phyloP scores from a whole-genome alignment of 2,797 vertebrate genomes.

The Etheostoma perlongum region DNA sequence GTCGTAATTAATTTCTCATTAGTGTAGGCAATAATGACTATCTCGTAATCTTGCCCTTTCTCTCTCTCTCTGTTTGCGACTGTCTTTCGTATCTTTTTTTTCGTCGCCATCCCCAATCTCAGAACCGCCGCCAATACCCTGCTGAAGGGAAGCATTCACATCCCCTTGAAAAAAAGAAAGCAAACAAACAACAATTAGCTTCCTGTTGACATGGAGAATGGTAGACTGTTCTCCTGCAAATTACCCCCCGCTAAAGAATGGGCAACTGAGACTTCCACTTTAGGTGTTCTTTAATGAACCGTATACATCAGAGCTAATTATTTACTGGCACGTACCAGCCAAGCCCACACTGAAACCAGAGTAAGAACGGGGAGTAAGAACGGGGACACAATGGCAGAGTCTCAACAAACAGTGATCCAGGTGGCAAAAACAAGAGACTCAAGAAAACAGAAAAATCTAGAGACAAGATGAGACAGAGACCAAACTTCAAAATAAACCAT shows the following conservation, averaged over 20 bases:
- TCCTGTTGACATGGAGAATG: constrained; percentile 70
- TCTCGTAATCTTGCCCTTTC: constrained; percentile 54
- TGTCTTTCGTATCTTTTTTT: constrained; percentile 7
- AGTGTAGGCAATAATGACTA: constrained; percentile 71
- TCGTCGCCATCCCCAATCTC: background rate
- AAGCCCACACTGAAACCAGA: constrained; percentile 2
- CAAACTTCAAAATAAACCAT: too few relatives aligned
- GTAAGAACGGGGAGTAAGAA: too few relatives aligned
- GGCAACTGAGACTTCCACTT: constrained; percentile 58
- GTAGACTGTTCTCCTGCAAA: constrained; percentile 72
- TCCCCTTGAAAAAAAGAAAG: constrained; percentile 45
- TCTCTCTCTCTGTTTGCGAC: background rate
- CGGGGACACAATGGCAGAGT: too few relatives aligned
- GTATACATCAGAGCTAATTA: constrained; percentile 51
- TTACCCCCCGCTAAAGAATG: constrained; percentile 64
- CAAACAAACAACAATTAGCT: constrained; percentile 83
- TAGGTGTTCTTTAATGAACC: constrained; percentile 64
- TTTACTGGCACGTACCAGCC: constrained; percentile 18
- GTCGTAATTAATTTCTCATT: constrained; percentile 79
- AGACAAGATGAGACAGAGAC: too few relatives aligned
- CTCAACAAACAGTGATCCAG: too few relatives aligned
- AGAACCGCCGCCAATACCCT: constrained; percentile 15
- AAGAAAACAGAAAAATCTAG: too few relatives aligned
- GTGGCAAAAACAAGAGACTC: too few relatives aligned
- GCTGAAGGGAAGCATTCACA: constrained; percentile 50